Evolutionary conservation across 1,140 invertebrate species (phyloP).

Genomic region (Apocrypta bakeri): DNA sequence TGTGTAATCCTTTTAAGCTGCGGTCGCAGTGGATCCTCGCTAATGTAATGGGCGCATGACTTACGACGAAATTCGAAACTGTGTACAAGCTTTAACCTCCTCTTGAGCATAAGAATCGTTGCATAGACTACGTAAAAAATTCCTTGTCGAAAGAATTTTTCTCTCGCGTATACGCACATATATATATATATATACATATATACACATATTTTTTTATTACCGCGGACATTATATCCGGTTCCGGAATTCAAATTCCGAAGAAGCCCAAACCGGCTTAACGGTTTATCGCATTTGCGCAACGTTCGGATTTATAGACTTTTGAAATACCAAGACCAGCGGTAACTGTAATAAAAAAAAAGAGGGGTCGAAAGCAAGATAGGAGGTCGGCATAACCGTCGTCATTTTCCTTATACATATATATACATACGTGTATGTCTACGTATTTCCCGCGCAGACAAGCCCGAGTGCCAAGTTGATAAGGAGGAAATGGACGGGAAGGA

Average conservation of each 20-base stretch:
- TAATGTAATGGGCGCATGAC: conserved; percentile 1
- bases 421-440: conserved; percentile 8
- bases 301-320: conserved; percentile 30
- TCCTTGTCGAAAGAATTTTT: neutral
- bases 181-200: no score
- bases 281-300: conserved; percentile 22
- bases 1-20: neutral
- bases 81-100: neutral
- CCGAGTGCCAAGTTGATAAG: conserved; percentile 87
- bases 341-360: neutral
- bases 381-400: conserved; percentile 15
- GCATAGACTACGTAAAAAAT: no score
- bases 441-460: conserved; percentile 80
- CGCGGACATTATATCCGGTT: neutral
- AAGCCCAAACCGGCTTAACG: neutral
- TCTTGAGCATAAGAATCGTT: neutral
- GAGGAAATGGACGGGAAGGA: conserved; percentile 82
- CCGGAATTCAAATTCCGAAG: neutral
- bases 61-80: neutral
- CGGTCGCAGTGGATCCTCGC: neutral
- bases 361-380: neutral
- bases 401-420: neutral
- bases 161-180: neutral
- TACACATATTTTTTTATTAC: no score
- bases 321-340: neutral